Conservation (phyloP, 2,113 vertebrate genomes). For the Tychaedon coryphoeus region DNA sequence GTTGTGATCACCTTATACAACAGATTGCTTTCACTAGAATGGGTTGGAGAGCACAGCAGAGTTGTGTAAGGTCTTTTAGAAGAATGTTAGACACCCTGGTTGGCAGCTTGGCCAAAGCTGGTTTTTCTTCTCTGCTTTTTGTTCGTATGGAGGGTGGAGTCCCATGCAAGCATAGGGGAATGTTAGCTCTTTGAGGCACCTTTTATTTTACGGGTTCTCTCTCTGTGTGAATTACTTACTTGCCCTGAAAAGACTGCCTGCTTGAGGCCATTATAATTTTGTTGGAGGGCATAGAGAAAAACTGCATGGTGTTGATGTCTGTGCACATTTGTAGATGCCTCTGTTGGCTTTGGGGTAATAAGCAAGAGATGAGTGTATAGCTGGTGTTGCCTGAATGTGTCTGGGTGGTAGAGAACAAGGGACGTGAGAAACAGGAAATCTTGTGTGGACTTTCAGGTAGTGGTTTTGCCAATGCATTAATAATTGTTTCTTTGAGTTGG, state of each 20-base stretch:
- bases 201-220: background rate
- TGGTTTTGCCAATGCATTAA: background rate
- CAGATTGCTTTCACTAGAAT: background rate
- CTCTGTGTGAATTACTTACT: background rate
- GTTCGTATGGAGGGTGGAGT: background rate
- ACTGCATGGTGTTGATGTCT: background rate
- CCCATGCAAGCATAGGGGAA: background rate
- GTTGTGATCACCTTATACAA: background rate
- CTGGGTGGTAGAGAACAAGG: background rate
- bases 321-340: background rate
- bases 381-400: background rate
- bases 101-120: background rate
- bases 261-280: background rate
- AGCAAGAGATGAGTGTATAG: background rate
- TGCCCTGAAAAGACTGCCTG: background rate
- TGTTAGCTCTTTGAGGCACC: background rate
- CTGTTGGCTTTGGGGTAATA: background rate
- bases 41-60: background rate
- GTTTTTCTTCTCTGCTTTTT: background rate
- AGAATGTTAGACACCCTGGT: background rate
- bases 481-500: background rate
- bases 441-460: fast-evolving
- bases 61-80: background rate
- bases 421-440: background rate
- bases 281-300: background rate